Conservation (phyloP, 2,113 vertebrate genomes). For the Antechinus flavipes region DNA sequence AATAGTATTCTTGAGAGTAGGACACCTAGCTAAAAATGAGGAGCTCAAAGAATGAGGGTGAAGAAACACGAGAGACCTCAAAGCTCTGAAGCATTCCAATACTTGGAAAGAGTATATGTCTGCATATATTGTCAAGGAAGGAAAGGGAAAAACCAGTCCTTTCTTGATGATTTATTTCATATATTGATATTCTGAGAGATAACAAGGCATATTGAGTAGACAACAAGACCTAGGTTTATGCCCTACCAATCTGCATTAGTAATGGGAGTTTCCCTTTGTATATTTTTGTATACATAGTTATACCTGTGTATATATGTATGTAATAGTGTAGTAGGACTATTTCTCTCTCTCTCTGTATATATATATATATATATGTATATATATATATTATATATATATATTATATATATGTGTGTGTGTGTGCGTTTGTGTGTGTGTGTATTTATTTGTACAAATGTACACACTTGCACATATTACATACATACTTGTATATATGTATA, state of each 20-base stretch:
- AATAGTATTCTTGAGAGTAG: background rate
- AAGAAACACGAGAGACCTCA: background rate
- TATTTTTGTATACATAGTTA: background rate
- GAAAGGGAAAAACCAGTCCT: background rate
- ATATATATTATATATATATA: no score
- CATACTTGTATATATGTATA: background rate
- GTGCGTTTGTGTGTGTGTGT: background rate
- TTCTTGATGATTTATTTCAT: no score
- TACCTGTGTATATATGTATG: background rate
- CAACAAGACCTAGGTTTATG: background rate
- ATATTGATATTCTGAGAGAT: no score
- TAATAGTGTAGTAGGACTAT: no score
- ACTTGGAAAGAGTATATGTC: background rate
- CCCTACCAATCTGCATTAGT: background rate
- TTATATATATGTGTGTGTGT: background rate
- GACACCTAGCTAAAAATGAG: background rate
- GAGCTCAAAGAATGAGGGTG: slow-evolving; percentile 28
- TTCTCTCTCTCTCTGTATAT: no score
- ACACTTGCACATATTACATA: no score
- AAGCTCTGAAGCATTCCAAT: background rate
- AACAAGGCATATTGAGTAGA: background rate
- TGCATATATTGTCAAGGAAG: background rate
- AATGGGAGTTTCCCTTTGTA: background rate
- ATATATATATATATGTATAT: no score
- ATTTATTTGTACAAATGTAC: background rate